Evolutionary conservation across 2,888 invertebrate species (phyloP), one percentile per base, ranked within the genome.

Genomic region (Cataglyphis rosenhaueri): DNA sequence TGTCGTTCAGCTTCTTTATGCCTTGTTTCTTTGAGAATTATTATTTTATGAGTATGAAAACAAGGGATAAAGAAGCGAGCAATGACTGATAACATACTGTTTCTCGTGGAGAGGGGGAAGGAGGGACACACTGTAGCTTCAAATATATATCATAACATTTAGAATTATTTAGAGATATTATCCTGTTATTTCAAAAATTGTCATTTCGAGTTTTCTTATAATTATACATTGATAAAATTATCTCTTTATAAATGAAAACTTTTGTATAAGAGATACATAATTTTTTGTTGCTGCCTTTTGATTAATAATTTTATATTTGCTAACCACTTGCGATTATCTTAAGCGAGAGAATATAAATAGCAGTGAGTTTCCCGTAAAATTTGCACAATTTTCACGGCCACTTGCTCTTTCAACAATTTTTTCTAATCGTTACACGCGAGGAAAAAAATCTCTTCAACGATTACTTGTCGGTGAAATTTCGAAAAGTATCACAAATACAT

Each of bases 351-450:
- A 35, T 38, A 38, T 38, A 38, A 38, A 35, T 10, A n/a, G 35
- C 9, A 21, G 35, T 32, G 5, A 12, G 32, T 18, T n/a, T 62
- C 6, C n/a, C 12, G 38, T 8, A 21, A 64, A 64, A 38, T 64
- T 41, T 6, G 38, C n/a, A 41, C 64, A 21, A 41, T 64, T 64
- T 64, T 6, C 62, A 38, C n/a, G 10, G 5, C 62, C 62, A 64
- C 62, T 64, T 35, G 64, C 21, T 64, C 64, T 21, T 21, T 12
- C 38, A 64, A 15, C 64, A 38, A 64, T 64, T 64, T 15, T 25
- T 25, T 25, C 1, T 25, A 25, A 35, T 32, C 8, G 10, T 32
- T 29, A 32, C 62, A 32, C 8, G 10, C 35, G 1, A 4, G 35
- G 35, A 5, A 38, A 41, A 41, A 21, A 21, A 64, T 35, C n/a